A percentile compares a stretch with the other conserved stretches of the same genome.
Conservation (phyloP, 35 echinoderm and acorn worm species). For the Hemicentrotus pulcherrimus region DNA sequence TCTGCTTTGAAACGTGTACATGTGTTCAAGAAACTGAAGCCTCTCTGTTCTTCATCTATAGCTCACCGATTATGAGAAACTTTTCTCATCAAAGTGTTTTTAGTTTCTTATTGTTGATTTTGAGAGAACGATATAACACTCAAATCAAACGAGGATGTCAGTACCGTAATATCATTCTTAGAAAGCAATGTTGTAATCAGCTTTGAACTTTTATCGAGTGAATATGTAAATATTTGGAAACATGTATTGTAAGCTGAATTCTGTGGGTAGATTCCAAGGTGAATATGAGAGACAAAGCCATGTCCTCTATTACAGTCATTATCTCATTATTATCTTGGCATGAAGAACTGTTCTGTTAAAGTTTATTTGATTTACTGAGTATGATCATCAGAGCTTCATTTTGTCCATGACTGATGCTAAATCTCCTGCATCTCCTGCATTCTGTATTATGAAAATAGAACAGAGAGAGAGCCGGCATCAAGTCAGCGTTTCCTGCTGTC, state of each 20-base stretch:
- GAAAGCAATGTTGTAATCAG: too few species aligned
- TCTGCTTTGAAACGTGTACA: too few species aligned
- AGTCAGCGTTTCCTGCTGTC: not conserved
- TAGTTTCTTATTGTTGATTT: too few species aligned
- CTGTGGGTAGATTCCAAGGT: not conserved
- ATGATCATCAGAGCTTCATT: slow-evolving; percentile 41
- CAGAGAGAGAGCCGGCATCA: slow-evolving; percentile 1
- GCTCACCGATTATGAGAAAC: too few species aligned
- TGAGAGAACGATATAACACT: too few species aligned
- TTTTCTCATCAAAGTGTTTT: too few species aligned
- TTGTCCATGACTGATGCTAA: slow-evolving; percentile 55
- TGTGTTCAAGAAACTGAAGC: too few species aligned
- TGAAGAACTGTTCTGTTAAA: not conserved
- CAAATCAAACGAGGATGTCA: too few species aligned
- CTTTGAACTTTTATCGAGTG: not conserved
- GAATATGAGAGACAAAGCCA: not conserved
- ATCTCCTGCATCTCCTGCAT: not conserved
- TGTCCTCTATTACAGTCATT: not conserved
- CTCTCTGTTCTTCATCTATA: too few species aligned
- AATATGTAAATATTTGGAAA: not conserved
- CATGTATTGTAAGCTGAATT: not conserved
- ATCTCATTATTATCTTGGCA: not conserved
- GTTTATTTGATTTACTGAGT: not conserved
- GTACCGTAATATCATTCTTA: too few species aligned
- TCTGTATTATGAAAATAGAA: slow-evolving; percentile 40